Evolutionary conservation across 1,140 invertebrate species (phyloP).

Genomic region (Atta texana): DNA sequence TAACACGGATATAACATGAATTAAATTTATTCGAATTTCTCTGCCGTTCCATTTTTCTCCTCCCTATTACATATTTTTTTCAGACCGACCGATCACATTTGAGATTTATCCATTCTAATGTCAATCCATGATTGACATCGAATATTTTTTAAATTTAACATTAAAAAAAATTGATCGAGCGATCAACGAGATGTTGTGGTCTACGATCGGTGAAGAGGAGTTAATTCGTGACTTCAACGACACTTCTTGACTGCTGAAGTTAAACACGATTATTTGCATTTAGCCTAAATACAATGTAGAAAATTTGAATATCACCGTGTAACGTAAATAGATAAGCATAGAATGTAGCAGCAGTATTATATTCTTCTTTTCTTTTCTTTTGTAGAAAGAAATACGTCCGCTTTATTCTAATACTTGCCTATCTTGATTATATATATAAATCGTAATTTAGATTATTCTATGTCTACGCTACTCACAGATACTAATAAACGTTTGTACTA

Average conservation of each 20-base stretch:
- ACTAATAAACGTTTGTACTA: conserved; percentile 42
- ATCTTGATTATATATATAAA: conserved; percentile 18
- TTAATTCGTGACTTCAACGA: conserved; percentile 51
- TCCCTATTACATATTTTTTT: conserved; percentile 10
- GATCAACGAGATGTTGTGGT: conserved; percentile 31
- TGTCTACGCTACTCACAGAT: conserved; percentile 24
- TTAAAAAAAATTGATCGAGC: conserved; percentile 20
- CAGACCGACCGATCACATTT: conserved; percentile 42
- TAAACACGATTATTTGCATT: conserved; percentile 49
- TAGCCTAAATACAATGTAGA: conserved; percentile 55
- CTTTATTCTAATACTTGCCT: conserved; percentile 33
- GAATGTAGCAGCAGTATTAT: neutral
- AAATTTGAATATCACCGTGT: conserved; percentile 50
- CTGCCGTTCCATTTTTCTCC: conserved; percentile 25
- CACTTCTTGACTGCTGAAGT: conserved; percentile 48
- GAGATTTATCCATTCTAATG: conserved; percentile 28
- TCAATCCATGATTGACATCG: conserved; percentile 4
- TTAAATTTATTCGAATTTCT: neutral
- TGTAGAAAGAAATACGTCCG: neutral
- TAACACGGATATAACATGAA: neutral
- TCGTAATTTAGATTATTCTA: conserved; percentile 46
- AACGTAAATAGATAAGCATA: conserved; percentile 19
- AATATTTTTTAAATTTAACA: neutral
- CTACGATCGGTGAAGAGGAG: conserved; percentile 54
- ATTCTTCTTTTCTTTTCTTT: neutral